phyloP scores from a whole-genome alignment of 2,888 invertebrate species.

The Eretmocerus hayati region DNA sequence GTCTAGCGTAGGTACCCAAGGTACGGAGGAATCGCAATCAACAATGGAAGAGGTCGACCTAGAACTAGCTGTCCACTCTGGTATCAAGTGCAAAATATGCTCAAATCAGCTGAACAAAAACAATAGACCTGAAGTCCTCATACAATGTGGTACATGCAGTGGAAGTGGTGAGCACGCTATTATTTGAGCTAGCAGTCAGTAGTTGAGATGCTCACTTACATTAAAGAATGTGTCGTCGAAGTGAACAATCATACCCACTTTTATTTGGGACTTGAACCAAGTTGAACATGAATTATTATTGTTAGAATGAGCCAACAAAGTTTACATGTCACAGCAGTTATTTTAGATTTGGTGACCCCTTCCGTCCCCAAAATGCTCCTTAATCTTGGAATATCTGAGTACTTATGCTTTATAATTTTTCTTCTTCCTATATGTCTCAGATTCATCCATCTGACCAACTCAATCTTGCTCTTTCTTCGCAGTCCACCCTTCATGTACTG shows the following conservation, averaged over 20 bases:
- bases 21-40: slow-evolving; percentile 45
- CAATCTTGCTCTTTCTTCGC: slow-evolving; percentile 32
- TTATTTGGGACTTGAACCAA: neutral
- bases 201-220: too few relatives aligned
- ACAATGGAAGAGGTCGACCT: slow-evolving; percentile 45
- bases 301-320: too few relatives aligned
- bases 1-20: slow-evolving; percentile 47
- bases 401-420: too few relatives aligned
- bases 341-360: too few relatives aligned
- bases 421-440: too few relatives aligned
- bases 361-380: too few relatives aligned
- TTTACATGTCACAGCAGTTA: too few relatives aligned
- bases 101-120: slow-evolving; percentile 47
- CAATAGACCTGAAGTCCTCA: slow-evolving; percentile 50
- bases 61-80: slow-evolving; percentile 39
- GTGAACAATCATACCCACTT: neutral
- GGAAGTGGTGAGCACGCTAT: slow-evolving; percentile 55
- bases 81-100: slow-evolving; percentile 50
- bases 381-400: too few relatives aligned
- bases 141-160: slow-evolving; percentile 57
- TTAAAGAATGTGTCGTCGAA: too few relatives aligned
- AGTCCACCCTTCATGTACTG: slow-evolving; percentile 84
- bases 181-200: too few relatives aligned
- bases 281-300: too few relatives aligned
- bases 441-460: too few relatives aligned